Base-by-base conservation (phyloP, 1,140 invertebrate genomes). In the Drosophila elegans region DNA sequence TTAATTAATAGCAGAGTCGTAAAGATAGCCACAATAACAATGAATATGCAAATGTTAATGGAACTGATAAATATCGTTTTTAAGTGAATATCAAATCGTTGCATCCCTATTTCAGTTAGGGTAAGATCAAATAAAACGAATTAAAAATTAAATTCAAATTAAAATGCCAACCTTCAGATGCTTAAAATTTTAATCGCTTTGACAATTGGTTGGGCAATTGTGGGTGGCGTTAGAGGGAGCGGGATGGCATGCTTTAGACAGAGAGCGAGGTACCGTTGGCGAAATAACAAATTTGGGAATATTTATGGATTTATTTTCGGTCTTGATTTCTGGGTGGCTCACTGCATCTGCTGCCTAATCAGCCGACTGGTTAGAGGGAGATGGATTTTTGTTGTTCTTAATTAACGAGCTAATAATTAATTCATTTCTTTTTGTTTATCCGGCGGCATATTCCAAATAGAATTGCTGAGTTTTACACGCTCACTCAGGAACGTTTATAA, bases 381-480 rank as follows among this genome's bases (percentile, higher is more conserved):
- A 54, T 41, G 41, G n/a, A 56, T 39, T 27, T 42, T 56, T 16
- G 5, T 16, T 38, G 5, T 16, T 38, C 13, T 71, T 74, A 83
- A 82, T 82, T 82, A 82, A 78, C 77, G 55, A 61, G 44, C 74
- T 63, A 61, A 83, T 79, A 83, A 83, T 60, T 72, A 74, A 82
- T 83, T 78, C 54, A 69, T 74, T 68, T 55, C 68, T 53, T 60
- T 68, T 60, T 68, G 80, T 78, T 76, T 55, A 74, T 49, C 46
- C 57, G 74, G 48, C 79, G 74, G 80, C 68, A 51, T 45, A 48
- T 42, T 52, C 45, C 64, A 77, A 83, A 82, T 68, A 64, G 74
- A 64, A 82, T 60, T 74, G 74, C 57, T 83, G 78, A 68, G 73
- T 71, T 71, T 55, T 60, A 66, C 48, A 74, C 42, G 32, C 52